These are phyloP conservation scores for Sphaeramia orbicularis DNA, from an alignment of 2,797 vertebrate species.

Conservation along the genomic window DNA sequence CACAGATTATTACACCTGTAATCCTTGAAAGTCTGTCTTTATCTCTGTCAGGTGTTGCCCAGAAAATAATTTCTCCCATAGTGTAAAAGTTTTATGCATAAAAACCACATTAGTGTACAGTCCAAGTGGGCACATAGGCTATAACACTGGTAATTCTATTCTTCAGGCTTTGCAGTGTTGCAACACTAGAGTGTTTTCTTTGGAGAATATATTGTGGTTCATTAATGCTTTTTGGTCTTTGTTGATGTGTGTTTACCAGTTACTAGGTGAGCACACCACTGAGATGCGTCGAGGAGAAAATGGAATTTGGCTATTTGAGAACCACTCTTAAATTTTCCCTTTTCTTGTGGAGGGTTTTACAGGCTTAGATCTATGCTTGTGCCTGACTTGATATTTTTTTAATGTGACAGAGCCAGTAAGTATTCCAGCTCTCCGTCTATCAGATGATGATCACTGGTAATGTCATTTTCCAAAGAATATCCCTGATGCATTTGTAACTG, in stretches of 20 bases:
- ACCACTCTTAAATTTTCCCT: slow-evolving; percentile 66
- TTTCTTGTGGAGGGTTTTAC: slow-evolving; percentile 64
- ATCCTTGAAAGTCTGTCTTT: slow-evolving; percentile 40
- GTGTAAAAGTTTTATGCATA: slow-evolving; percentile 29
- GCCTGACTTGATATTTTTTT: slow-evolving; percentile 47
- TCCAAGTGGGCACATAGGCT: slow-evolving; percentile 15
- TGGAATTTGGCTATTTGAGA: slow-evolving; percentile 77
- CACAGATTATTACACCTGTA: slow-evolving; percentile 62
- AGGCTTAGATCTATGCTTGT: slow-evolving; percentile 59
- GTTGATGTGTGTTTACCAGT: slow-evolving; percentile 84
- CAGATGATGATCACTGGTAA: slow-evolving; percentile 27
- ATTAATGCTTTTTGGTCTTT: slow-evolving; percentile 67
- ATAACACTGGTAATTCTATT: slow-evolving; percentile 26
- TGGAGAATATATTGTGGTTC: slow-evolving; percentile 53
- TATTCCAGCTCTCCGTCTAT: slow-evolving; percentile 39
- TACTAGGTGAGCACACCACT: slow-evolving; percentile 78
- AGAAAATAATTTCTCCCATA: slow-evolving; percentile 13
- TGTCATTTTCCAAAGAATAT: slow-evolving; percentile 24
- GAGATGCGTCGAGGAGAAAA: slow-evolving; percentile 69
- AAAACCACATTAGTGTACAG: slow-evolving; percentile 24
- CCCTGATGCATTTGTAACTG: slow-evolving; percentile 9
- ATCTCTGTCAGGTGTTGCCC: slow-evolving; percentile 48
- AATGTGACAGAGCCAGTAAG: slow-evolving; percentile 25
- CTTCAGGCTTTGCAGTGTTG: slow-evolving; percentile 43
- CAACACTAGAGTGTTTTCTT: slow-evolving; percentile 58